These are phyloP conservation scores for Sinotaia quadrata DNA, from an alignment of 2,888 invertebrate species.

Conservation along the genomic window DNA sequence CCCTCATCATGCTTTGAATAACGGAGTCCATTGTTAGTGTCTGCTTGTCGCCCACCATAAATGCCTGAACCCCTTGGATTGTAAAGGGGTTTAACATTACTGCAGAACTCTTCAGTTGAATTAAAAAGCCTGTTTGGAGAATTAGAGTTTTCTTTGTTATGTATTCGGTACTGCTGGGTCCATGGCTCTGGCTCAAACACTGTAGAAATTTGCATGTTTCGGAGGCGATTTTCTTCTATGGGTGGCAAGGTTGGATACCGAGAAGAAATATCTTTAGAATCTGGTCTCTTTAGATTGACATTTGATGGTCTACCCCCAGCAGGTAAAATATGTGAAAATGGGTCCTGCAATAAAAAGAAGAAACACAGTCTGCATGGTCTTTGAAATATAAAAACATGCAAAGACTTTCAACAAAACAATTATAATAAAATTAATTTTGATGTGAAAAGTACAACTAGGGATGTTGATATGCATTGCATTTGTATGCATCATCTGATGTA, in stretches of 20 bases:
- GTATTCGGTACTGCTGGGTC: conserved; percentile 35
- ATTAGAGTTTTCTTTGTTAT: conserved; percentile 21
- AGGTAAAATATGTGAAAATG: conserved; percentile 13
- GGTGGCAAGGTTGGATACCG: conserved; percentile 50
- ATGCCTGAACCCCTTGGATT: conserved; percentile 18
- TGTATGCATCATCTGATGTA: no score
- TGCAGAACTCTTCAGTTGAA: neutral
- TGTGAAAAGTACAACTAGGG: no score
- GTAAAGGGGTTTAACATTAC: conserved; percentile 35
- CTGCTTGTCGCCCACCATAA: conserved; percentile 2
- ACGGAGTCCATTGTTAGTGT: neutral
- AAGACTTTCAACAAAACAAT: no score
- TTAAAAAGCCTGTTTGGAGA: neutral
- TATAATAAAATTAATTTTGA: no score
- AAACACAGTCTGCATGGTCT: no score
- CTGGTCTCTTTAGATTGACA: conserved; percentile 43
- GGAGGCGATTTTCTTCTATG: conserved; percentile 48
- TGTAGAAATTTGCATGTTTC: conserved; percentile 51
- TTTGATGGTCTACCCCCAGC: conserved; percentile 14
- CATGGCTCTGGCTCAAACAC: conserved; percentile 57
- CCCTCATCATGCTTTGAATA: no score
- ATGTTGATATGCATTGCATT: no score
- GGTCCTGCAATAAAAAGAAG: conserved; percentile 24
- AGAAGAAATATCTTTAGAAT: conserved; percentile 53
- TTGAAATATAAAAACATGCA: no score